Conservation (phyloP, 1,140 invertebrate genomes). For the Anthonomus grandis region DNA sequence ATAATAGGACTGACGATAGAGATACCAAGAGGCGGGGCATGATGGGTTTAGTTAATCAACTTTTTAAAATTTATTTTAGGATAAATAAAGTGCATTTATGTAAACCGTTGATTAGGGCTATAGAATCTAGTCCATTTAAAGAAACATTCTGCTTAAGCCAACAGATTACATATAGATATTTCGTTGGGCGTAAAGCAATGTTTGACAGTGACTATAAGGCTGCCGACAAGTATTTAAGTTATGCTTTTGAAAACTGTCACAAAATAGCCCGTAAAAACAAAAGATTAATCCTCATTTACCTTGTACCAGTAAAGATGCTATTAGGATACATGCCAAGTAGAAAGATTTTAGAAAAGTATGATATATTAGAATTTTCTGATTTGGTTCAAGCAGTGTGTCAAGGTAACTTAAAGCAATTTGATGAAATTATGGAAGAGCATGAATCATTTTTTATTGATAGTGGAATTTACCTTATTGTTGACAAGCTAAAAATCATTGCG, state of each 20-base stretch:
- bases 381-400: conserved; percentile 82
- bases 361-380: conserved; percentile 86
- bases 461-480: conserved; percentile 95
- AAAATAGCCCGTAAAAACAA: conserved; percentile 83
- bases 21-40: conserved; percentile 95
- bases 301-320: conserved; percentile 97
- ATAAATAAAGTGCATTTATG: conserved; percentile 97
- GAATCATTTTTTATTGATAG: conserved; percentile 92
- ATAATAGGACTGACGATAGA: conserved; percentile 82
- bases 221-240: conserved; percentile 88
- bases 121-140: conserved; percentile 86
- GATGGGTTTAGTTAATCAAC: conserved; percentile 92
- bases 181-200: conserved; percentile 95
- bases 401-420: conserved; percentile 83
- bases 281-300: conserved; percentile 89
- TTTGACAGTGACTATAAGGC: conserved; percentile 94
- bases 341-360: conserved; percentile 80
- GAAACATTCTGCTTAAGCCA: conserved; percentile 82
- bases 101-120: conserved; percentile 93
- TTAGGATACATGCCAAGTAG: conserved; percentile 86
- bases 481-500: conserved; percentile 92
- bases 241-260: conserved; percentile 90
- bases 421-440: conserved; percentile 79
- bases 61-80: conserved; percentile 96
- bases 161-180: conserved; percentile 95